phyloP scores from a whole-genome alignment of 2,888 invertebrate species.

The Dasysyrphus tricinctus region DNA sequence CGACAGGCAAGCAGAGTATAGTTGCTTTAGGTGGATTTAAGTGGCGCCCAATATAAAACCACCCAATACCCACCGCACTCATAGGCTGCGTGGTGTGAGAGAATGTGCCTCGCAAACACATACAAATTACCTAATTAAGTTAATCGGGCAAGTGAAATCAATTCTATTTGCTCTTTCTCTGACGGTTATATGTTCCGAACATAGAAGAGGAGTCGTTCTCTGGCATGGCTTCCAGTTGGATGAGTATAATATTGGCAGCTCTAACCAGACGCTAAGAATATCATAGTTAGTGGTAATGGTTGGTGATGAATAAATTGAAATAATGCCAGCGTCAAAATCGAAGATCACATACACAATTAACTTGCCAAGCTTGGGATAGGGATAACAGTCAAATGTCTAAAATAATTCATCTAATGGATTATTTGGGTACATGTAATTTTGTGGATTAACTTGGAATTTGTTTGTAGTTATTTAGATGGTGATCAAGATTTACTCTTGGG shows the following conservation, averaged over 20 bases:
- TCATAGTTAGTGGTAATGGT: not conserved
- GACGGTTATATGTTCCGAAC: slow-evolving; percentile 2
- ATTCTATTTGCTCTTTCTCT: slow-evolving; percentile 60
- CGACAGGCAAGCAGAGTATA: slow-evolving; percentile 15
- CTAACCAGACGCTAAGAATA: not conserved
- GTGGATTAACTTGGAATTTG: not conserved
- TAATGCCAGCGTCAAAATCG: slow-evolving; percentile 16
- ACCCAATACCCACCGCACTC: slow-evolving; percentile 20
- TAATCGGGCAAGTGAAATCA: slow-evolving; percentile 71
- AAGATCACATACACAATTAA: slow-evolving; percentile 35
- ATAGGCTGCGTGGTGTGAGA: slow-evolving; percentile 11
- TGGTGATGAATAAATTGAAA: slow-evolving; percentile 41
- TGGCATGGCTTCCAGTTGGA: slow-evolving; percentile 8
- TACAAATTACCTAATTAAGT: slow-evolving; percentile 72
- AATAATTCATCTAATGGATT: slow-evolving; percentile 12
- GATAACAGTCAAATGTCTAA: not conserved
- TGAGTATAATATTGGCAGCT: not conserved
- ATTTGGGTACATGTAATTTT: slow-evolving; percentile 1
- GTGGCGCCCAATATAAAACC: slow-evolving; percentile 42
- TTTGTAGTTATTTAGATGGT: not conserved
- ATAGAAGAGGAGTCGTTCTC: slow-evolving; percentile 3
- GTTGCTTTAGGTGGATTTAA: slow-evolving; percentile 19
- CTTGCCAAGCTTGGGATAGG: slow-evolving; percentile 2
- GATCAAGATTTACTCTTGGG: not conserved
- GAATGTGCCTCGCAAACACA: slow-evolving; percentile 46